Evolutionary conservation across 2,113 vertebrate species (phyloP).

Genomic region (Sinocyclocheilus rhinocerous): DNA sequence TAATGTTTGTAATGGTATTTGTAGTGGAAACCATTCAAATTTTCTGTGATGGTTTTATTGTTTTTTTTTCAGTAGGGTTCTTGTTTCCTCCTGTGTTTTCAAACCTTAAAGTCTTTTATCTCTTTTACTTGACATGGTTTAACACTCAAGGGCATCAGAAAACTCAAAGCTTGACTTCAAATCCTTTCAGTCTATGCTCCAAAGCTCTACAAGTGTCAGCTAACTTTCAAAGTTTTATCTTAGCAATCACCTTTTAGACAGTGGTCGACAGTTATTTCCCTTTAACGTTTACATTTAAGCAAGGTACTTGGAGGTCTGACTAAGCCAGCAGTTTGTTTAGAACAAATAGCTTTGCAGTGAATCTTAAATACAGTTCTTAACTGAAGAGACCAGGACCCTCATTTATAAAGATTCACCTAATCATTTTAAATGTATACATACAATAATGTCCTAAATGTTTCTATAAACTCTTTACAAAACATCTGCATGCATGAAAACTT

Average conservation of each 20-base stretch:
- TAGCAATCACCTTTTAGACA: background rate
- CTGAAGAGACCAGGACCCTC: background rate
- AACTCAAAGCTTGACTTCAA: constrained; percentile 8
- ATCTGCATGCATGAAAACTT: background rate
- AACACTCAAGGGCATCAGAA: background rate
- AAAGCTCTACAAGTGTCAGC: background rate
- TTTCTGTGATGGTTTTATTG: no score
- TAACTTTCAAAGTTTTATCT: background rate
- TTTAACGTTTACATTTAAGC: background rate
- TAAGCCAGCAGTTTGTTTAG: background rate
- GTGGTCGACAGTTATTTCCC: background rate
- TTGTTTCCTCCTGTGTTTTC: background rate
- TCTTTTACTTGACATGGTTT: background rate
- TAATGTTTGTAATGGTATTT: no score
- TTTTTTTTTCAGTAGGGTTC: background rate
- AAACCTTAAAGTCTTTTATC: constrained; percentile 16
- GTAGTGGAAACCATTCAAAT: no score
- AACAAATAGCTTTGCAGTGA: background rate
- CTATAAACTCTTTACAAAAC: background rate
- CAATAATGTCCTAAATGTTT: background rate
- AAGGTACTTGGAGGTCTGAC: background rate
- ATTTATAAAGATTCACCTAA: background rate
- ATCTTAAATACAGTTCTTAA: background rate
- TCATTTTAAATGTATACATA: background rate
- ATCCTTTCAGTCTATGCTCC: background rate